Evolutionary conservation across 1,140 invertebrate species (phyloP), one percentile per base, ranked within the genome.

Genomic region (Brachystomella parvula): DNA sequence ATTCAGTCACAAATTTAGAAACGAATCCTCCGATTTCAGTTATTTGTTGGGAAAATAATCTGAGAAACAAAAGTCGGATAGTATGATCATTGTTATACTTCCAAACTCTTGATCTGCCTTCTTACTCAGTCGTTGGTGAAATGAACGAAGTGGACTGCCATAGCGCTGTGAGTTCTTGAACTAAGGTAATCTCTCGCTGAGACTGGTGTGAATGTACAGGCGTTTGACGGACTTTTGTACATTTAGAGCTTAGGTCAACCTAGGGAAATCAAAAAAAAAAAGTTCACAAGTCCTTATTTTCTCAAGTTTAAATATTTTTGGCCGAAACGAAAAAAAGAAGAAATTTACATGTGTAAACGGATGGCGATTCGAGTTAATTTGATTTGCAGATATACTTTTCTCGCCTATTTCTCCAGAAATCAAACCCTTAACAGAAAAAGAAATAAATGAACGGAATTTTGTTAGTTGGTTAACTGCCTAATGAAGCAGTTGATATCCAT

Each of bases 361-460:
- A 58, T 63, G 64, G 2, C 66, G 60, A 63, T 67, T 69, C 6
- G 67, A 64, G 15, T 61, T 60, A 9, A 73, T 49, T 69, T 73
- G 71, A 30, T 70, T 68, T 24, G 62, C 65, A n/a, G 71, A 73
- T n/a, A 73, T 65, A 35, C 71, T 70, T 47, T 62, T 65, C 15
- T 67, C 69, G 0, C 69, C 71, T 31, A 70, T 70, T 65, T 66
- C 67, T 0, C 69, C 69, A 21, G 68, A 28, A 29, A 69, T 66
- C 32, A 73, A 58, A 19, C 71, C 71, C 69, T 73, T 44, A 19
- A 57, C 47, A 21, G 49, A 63, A 56, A 58, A 35, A 30, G 24
- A 47, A 60, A 60, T 9, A 60, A 32, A n/a, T 60, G 15, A 60
- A 12, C 28, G 9, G 32, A 60, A 24, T 60, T 19, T 32, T 15